Conservation (phyloP, 2,113 vertebrate genomes). For the Mobula birostris region DNA sequence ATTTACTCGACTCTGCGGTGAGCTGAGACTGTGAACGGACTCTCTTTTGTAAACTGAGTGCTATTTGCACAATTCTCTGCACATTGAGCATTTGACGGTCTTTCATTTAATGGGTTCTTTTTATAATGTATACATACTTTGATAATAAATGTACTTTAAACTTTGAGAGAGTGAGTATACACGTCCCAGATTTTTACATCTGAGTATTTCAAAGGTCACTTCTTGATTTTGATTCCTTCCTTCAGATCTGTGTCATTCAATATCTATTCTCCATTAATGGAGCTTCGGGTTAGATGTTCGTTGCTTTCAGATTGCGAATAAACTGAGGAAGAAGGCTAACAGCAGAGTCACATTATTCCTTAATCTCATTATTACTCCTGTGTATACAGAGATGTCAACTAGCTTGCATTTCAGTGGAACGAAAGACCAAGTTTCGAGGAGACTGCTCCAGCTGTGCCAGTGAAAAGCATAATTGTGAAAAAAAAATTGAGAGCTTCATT, state of each 20-base stretch:
- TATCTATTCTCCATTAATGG: neutral
- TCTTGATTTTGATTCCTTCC: neutral
- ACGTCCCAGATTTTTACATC: too few relatives aligned
- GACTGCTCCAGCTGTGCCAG: neutral
- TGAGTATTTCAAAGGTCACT: neutral
- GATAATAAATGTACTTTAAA: too few relatives aligned
- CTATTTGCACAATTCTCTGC: too few relatives aligned
- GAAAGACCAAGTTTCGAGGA: neutral
- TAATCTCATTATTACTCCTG: neutral
- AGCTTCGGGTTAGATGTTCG: neutral
- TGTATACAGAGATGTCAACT: neutral
- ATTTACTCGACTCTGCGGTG: too few relatives aligned
- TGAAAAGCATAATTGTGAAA: neutral
- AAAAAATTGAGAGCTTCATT: neutral
- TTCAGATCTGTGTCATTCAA: too few relatives aligned
- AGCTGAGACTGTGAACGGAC: too few relatives aligned
- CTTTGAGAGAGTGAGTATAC: too few relatives aligned
- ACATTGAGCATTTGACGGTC: too few relatives aligned
- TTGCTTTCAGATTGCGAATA: neutral
- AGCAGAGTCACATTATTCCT: neutral
- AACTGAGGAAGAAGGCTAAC: neutral
- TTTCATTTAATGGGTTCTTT: too few relatives aligned
- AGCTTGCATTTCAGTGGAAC: neutral
- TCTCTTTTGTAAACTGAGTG: too few relatives aligned
- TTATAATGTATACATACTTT: too few relatives aligned